Base-by-base conservation (phyloP, 1,140 invertebrate genomes). In the Drosophila suzukii region DNA sequence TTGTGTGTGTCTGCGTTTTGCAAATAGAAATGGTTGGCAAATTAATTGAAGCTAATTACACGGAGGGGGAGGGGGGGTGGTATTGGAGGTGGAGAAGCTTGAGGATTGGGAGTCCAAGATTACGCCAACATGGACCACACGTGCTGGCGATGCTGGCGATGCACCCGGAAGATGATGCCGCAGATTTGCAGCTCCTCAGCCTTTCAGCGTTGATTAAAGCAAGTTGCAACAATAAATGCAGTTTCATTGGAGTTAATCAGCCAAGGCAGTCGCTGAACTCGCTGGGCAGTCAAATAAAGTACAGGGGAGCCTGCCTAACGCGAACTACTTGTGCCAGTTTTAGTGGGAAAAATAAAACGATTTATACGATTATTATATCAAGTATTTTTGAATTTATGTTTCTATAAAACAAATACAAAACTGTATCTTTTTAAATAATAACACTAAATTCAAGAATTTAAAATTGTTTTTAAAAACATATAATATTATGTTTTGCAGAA, bases 171-270 rank as follows among this genome's bases (percentile, higher is more conserved):
- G 79, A 86, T 86, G 83, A 86, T 66, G 67, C 56, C 47, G 81
- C 81, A 75, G 27, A 78, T 73, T 75, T 58, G 17, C 56, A 56
- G 39, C 54, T 41, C 34, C 38, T 27, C 36, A 60, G 36, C 30
- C 15, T 3, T 17, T 6, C 30, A 51, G 15, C 73, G 67, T 81
- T 85, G 77, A 85, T 85, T 81, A 85, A 85, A 81, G 58, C 78
- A 78, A 78, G 81, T 75, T 78, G 78, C 83, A 83, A 70, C 83
- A 86, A 86, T 88, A 88, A 88, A 88, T 88, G 83, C 83, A 88
- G 76, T 88, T 88, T 88, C 84, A 88, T 88, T 89, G 83, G 82
- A 88, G 84, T 88, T 88, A 88, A 88, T 89, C 83, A 88, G 83
- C 59, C 79, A 60, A 74, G 79, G 49, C 59, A 72, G 81, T 79